phyloP scores from a whole-genome alignment of 2,888 invertebrate species.

The Phania funesta region DNA sequence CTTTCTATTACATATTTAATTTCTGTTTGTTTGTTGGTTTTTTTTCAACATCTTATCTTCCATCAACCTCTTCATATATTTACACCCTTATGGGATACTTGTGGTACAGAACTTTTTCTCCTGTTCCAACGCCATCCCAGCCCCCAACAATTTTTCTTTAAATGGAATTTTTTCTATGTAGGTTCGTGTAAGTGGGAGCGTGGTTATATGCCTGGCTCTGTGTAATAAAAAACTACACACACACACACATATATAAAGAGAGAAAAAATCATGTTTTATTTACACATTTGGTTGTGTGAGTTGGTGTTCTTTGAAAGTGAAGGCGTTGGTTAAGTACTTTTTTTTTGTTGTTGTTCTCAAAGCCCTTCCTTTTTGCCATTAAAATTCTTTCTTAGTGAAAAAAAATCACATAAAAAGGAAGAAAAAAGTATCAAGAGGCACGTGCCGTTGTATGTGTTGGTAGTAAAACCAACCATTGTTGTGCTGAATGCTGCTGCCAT shows the following conservation, averaged over 20 bases:
- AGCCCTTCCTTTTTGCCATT: slow-evolving; percentile 52
- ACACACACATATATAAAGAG: not conserved
- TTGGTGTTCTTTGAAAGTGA: slow-evolving; percentile 29
- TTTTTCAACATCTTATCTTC: slow-evolving; percentile 3
- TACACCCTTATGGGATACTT: slow-evolving; percentile 23
- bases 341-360: slow-evolving; percentile 18
- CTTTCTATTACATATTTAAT: not conserved
- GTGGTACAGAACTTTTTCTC: slow-evolving; percentile 39
- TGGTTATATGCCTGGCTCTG: not conserved
- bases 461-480: slow-evolving; percentile 45
- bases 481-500: slow-evolving; percentile 44
- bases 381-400: slow-evolving; percentile 37
- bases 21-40: not conserved
- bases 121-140: not conserved
- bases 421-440: slow-evolving; percentile 31
- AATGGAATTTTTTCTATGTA: not conserved
- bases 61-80: not conserved
- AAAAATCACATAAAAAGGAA: not conserved
- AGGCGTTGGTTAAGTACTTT: slow-evolving; percentile 55
- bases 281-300: slow-evolving; percentile 3
- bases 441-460: slow-evolving; percentile 11
- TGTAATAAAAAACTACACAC: not conserved
- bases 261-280: not conserved
- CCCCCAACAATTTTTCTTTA: slow-evolving; percentile 14
- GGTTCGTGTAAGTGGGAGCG: not conserved